A percentile compares a stretch with the other conserved stretches of the same genome.
phyloP scores from a whole-genome alignment of 2,888 invertebrate species.

The Aelia acuminata region DNA sequence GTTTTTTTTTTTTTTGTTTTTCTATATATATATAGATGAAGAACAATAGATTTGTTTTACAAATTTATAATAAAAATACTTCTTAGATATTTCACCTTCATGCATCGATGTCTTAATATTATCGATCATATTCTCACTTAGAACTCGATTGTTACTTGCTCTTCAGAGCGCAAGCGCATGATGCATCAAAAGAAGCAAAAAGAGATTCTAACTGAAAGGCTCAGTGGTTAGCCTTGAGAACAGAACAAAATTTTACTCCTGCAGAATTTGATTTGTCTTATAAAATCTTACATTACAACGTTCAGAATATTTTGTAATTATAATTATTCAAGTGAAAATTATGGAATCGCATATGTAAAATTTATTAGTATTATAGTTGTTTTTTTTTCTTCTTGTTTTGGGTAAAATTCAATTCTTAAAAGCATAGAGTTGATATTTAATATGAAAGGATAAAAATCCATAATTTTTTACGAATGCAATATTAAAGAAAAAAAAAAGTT shows the following conservation, averaged over 20 bases:
- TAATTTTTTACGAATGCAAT: too few relatives aligned
- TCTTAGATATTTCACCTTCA: too few relatives aligned
- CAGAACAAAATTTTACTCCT: neutral
- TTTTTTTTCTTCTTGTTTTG: neutral
- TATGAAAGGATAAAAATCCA: too few relatives aligned
- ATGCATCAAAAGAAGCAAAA: constrained; percentile 35
- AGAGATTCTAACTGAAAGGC: neutral
- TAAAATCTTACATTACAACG: neutral
- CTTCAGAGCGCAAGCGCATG: neutral
- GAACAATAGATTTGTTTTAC: too few relatives aligned
- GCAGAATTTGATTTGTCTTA: neutral
- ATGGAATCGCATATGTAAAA: neutral
- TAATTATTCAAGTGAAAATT: neutral
- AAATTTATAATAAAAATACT: too few relatives aligned
- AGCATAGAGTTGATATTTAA: too few relatives aligned
- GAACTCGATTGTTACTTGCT: neutral
- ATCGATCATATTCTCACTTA: neutral
- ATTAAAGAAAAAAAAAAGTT: too few relatives aligned
- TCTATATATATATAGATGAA: too few relatives aligned
- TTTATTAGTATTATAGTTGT: neutral
- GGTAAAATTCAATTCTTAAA: neutral
- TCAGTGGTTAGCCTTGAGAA: constrained; percentile 21
- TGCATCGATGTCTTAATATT: too few relatives aligned
- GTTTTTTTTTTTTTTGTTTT: too few relatives aligned
- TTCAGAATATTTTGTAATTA: neutral